A percentile compares a stretch with the other conserved stretches of the same genome.
Conservation (phyloP, 2,113 vertebrate genomes). For the Dipodomys merriami region DNA sequence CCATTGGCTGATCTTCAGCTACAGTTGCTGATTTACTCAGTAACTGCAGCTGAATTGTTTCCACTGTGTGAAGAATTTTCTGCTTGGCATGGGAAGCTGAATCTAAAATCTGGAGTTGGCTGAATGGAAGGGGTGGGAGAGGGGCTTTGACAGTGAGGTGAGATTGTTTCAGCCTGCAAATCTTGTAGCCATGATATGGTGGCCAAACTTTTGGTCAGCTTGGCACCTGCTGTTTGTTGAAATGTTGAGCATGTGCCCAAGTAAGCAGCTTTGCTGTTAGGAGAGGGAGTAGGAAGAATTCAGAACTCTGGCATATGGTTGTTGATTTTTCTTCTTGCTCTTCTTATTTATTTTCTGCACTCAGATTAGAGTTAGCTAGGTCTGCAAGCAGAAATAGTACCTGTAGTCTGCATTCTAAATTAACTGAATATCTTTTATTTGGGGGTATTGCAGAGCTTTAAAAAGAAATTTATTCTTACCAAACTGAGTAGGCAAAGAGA, state of each 20-base stretch:
- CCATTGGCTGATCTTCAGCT: background rate
- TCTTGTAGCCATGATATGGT: slow-evolving; percentile 6
- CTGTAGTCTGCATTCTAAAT: slow-evolving; percentile 5
- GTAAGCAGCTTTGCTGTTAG: slow-evolving; percentile 13
- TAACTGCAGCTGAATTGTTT: background rate
- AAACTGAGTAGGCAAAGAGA: background rate
- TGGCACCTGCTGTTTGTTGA: slow-evolving; percentile 39
- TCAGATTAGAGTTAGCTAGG: slow-evolving; percentile 2
- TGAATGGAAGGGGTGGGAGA: background rate
- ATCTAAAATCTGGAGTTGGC: background rate
- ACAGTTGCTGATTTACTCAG: background rate
- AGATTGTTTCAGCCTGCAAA: slow-evolving; percentile 32
- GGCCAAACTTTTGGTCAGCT: slow-evolving; percentile 42
- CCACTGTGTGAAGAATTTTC: background rate
- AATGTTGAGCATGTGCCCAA: background rate
- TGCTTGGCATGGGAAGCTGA: background rate
- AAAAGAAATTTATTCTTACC: slow-evolving; percentile 35
- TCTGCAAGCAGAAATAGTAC: background rate
- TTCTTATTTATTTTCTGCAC: background rate
- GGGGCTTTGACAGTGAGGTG: background rate
- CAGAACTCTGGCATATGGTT: slow-evolving; percentile 1
- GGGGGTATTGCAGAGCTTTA: background rate
- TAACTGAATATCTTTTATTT: slow-evolving; percentile 8
- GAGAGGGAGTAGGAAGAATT: background rate
- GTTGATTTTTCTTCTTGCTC: background rate